Evolutionary conservation across 1,140 invertebrate genomes (phyloP).

Genomic region (Ostrea edulis): DNA sequence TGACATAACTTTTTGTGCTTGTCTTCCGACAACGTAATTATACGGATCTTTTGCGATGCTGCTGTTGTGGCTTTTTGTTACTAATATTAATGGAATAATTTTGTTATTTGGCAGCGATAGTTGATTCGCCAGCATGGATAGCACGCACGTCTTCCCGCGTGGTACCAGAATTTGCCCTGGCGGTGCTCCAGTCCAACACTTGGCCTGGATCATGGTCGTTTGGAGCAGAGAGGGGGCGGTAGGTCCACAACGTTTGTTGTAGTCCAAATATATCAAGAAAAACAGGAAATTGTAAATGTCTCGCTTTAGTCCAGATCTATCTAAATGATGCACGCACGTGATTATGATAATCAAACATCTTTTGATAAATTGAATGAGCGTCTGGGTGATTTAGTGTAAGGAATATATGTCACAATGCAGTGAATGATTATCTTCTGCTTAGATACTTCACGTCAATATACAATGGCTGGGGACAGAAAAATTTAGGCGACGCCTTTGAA

Average conservation of each 20-base stretch:
- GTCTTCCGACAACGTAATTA: no score
- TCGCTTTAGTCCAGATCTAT: not conserved
- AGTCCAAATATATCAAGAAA: not conserved
- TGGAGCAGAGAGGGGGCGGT: constrained; percentile 65
- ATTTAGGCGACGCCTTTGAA: constrained; percentile 57
- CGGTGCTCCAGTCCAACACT: constrained; percentile 62
- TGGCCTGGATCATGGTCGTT: constrained; percentile 69
- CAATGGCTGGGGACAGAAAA: constrained; percentile 69
- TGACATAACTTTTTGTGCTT: no score
- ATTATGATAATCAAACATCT: not conserved
- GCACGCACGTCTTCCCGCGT: constrained; percentile 57
- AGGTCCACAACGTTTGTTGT: constrained; percentile 13
- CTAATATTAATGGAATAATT: not conserved
- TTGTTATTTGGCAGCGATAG: constrained; percentile 49
- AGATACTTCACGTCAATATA: constrained; percentile 70
- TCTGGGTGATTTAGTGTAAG: not conserved
- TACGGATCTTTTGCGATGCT: no score
- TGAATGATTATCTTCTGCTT: not conserved
- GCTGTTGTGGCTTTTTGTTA: no score
- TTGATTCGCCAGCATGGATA: constrained; percentile 61
- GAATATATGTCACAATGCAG: not conserved
- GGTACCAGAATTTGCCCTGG: constrained; percentile 64
- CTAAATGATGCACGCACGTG: not conserved
- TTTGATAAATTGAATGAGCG: not conserved
- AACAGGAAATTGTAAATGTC: not conserved